phyloP scores from a whole-genome alignment of 2,113 vertebrate species.

The Pollimyrus isidori region DNA sequence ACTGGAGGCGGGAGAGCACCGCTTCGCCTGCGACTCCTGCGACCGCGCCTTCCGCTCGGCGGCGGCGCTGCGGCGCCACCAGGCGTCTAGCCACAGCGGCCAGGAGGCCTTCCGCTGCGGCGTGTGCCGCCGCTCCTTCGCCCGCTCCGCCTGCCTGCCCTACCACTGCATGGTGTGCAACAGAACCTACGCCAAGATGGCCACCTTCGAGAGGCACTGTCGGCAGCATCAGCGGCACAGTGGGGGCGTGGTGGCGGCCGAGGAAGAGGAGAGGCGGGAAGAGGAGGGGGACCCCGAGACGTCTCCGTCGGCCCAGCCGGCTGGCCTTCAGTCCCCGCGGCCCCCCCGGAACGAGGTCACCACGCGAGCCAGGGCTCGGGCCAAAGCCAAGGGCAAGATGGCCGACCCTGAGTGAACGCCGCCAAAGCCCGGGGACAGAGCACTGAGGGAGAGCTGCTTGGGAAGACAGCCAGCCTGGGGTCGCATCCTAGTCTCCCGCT shows the following conservation, averaged over 20 bases:
- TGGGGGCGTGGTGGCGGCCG: slow-evolving; percentile 32
- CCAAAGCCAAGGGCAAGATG: slow-evolving; percentile 39
- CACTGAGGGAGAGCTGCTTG: not conserved
- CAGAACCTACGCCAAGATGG: slow-evolving; percentile 47
- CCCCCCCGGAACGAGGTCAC: slow-evolving; percentile 47
- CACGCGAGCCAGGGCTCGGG: slow-evolving; percentile 56
- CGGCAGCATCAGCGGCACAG: slow-evolving; percentile 47
- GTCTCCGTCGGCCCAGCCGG: slow-evolving; percentile 38
- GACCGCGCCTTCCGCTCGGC: slow-evolving; percentile 42
- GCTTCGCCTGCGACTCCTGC: slow-evolving; percentile 49
- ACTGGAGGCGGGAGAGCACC: slow-evolving; percentile 43
- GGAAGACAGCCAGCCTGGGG: not conserved
- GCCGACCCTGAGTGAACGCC: slow-evolving; percentile 25
- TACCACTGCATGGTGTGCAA: slow-evolving; percentile 66
- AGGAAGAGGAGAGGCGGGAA: slow-evolving; percentile 9
- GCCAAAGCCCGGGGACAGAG: not conserved
- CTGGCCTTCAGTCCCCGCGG: slow-evolving; percentile 26
- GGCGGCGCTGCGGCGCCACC: slow-evolving; percentile 21
- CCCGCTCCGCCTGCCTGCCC: slow-evolving; percentile 47
- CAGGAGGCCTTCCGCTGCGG: slow-evolving; percentile 48
- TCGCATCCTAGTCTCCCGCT: not conserved
- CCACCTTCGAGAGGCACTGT: slow-evolving; percentile 55
- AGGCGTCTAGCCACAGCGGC: slow-evolving; percentile 30
- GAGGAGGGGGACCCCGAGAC: slow-evolving; percentile 33
- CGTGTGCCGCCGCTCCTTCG: slow-evolving; percentile 53